phyloP scores from a whole-genome alignment of 2,113 vertebrate genomes.

The Nyctereutes procyonoides region DNA sequence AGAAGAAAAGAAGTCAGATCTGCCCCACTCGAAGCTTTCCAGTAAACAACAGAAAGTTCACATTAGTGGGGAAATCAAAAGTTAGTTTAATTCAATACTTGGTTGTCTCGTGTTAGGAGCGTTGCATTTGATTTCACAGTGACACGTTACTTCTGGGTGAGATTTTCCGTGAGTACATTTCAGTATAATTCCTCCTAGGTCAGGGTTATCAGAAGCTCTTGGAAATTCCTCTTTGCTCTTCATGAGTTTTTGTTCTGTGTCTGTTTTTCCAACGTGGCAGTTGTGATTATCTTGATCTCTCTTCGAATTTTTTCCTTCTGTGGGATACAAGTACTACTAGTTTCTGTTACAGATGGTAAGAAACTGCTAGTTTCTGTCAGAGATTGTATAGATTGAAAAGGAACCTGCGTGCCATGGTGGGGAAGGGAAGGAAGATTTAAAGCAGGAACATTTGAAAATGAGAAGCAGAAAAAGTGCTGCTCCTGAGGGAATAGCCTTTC shows the following conservation, averaged over 20 bases:
- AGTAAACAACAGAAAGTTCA: constrained; percentile 32
- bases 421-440: constrained; percentile 57
- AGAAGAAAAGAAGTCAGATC: constrained; percentile 43
- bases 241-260: constrained; percentile 18
- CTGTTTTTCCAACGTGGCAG: background rate
- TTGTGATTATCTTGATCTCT: background rate
- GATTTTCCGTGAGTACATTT: constrained; percentile 9
- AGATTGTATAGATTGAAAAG: background rate
- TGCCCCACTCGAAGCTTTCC: constrained; percentile 6
- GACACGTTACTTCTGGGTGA: background rate
- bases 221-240: constrained; percentile 34
- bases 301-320: background rate
- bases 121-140: background rate
- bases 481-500: constrained; percentile 68
- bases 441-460: constrained; percentile 67
- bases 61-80: background rate
- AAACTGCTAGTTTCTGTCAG: background rate
- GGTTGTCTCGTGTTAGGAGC: background rate
- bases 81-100: constrained; percentile 2
- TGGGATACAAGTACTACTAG: background rate
- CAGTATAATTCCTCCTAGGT: background rate
- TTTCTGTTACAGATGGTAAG: background rate
- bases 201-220: constrained; percentile 47
- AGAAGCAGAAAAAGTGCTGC: constrained; percentile 64
- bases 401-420: background rate